Evolutionary conservation across 2,888 invertebrate species (phyloP).

Genomic region (Tridacna gigas): DNA sequence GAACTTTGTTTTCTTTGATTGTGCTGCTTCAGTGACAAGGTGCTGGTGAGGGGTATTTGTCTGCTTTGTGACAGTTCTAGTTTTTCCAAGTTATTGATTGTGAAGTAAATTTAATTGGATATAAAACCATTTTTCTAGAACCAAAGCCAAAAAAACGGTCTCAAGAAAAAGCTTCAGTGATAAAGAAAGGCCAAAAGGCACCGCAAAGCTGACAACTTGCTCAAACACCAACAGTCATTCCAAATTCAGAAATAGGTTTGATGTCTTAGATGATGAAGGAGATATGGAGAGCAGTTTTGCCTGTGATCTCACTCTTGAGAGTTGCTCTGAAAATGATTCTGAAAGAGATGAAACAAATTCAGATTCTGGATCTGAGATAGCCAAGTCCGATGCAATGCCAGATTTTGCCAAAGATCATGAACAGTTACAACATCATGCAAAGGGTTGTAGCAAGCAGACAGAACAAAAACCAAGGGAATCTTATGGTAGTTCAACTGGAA

Average conservation of each 20-base stretch:
- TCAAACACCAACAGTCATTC: no score
- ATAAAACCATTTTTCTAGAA: background rate
- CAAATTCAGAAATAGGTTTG: background rate
- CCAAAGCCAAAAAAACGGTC: background rate
- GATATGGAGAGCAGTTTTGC: background rate
- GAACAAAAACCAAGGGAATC: background rate
- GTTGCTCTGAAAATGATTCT: background rate
- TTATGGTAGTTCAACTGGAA: background rate
- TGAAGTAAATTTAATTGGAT: no score
- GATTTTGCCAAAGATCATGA: background rate
- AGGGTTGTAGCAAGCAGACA: background rate
- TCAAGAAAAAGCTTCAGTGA: background rate
- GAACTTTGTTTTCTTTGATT: no score
- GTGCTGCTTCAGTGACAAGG: no score
- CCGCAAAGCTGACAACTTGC: no score
- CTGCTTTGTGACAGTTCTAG: no score
- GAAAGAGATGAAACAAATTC: background rate
- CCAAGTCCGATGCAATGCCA: background rate
- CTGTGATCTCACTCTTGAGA: background rate
- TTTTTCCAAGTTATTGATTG: no score
- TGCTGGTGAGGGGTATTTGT: no score
- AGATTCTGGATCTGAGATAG: background rate
- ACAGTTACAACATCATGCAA: background rate
- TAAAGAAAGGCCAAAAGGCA: background rate
- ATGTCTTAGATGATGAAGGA: background rate